Conservation (phyloP, 64 coral and sea anemone species). For the Montipora sp. region DNA sequence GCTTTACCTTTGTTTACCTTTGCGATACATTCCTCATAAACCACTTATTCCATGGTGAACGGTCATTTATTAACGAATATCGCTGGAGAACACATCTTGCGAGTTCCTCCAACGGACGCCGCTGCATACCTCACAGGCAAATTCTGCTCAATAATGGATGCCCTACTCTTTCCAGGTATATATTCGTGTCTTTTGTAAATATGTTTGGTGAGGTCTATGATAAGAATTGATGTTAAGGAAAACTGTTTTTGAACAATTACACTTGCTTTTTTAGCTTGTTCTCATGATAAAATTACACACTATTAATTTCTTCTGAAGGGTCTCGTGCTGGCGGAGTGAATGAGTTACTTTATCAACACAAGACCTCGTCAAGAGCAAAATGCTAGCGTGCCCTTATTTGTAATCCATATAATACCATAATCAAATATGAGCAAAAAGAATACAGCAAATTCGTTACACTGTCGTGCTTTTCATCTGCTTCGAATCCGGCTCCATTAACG, state of each 20-base stretch:
- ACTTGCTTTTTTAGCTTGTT: neutral
- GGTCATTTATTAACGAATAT: slow-evolving; percentile 47
- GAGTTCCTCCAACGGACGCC: slow-evolving; percentile 5
- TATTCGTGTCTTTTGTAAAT: neutral
- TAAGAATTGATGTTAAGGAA: neutral
- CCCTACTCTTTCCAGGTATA: slow-evolving; percentile 48
- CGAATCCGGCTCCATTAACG: neutral
- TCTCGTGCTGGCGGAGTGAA: neutral
- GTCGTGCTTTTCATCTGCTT: neutral
- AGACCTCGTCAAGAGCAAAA: neutral
- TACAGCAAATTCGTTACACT: no score
- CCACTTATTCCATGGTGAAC: slow-evolving; percentile 50
- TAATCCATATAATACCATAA: no score
- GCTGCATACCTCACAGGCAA: slow-evolving; percentile 30
- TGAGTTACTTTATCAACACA: neutral
- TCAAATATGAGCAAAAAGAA: no score
- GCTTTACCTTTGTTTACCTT: slow-evolving; percentile 50
- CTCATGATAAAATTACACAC: neutral
- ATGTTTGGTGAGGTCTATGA: neutral
- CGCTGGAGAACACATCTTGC: slow-evolving; percentile 1
- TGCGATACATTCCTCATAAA: slow-evolving; percentile 40
- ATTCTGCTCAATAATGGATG: slow-evolving; percentile 36
- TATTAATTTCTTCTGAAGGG: neutral
- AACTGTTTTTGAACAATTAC: neutral
- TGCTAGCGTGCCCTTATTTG: neutral